These are phyloP conservation scores for Stratiomys singularior DNA, from an alignment of 2,888 invertebrate species.

Conservation along the genomic window DNA sequence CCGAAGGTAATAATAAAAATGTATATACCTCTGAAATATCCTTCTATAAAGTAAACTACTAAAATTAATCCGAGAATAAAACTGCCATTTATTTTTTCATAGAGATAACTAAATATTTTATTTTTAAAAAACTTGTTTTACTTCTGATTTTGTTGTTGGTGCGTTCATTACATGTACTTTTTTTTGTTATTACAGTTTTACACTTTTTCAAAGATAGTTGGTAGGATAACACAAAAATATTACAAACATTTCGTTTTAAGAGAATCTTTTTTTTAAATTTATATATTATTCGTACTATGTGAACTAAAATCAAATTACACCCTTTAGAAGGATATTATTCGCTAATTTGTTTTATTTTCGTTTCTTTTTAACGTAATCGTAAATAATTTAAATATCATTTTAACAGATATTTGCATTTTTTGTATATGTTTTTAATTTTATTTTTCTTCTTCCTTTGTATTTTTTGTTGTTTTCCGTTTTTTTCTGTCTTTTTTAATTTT, in stretches of 20 bases:
- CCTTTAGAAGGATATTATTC: background rate
- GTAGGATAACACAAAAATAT: slow-evolving; percentile 26
- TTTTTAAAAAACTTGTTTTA: slow-evolving; percentile 35
- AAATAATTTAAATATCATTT: slow-evolving; percentile 30
- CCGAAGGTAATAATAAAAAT: too few species aligned
- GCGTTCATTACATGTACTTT: slow-evolving; percentile 29
- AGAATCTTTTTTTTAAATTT: background rate
- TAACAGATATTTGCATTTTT: slow-evolving; percentile 32
- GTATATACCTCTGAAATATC: too few species aligned
- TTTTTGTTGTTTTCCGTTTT: background rate
- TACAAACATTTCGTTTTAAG: slow-evolving; percentile 13
- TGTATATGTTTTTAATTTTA: slow-evolving; percentile 21
- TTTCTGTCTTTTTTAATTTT: slow-evolving; percentile 16
- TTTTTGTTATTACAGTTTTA: background rate
- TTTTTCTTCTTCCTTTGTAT: slow-evolving; percentile 11
- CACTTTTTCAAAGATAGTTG: background rate
- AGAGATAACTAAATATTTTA: slow-evolving; percentile 43
- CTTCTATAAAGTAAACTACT: too few species aligned
- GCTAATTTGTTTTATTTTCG: background rate
- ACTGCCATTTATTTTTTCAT: background rate
- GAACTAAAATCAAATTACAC: slow-evolving; percentile 6
- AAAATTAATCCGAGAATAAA: too few species aligned
- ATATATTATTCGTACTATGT: background rate
- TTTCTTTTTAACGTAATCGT: slow-evolving; percentile 16
- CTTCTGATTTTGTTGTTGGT: slow-evolving; percentile 31